A percentile compares a stretch with the other conserved stretches of the same genome.
phyloP scores from a whole-genome alignment of 2,113 vertebrate genomes.

The Grantiella picta region DNA sequence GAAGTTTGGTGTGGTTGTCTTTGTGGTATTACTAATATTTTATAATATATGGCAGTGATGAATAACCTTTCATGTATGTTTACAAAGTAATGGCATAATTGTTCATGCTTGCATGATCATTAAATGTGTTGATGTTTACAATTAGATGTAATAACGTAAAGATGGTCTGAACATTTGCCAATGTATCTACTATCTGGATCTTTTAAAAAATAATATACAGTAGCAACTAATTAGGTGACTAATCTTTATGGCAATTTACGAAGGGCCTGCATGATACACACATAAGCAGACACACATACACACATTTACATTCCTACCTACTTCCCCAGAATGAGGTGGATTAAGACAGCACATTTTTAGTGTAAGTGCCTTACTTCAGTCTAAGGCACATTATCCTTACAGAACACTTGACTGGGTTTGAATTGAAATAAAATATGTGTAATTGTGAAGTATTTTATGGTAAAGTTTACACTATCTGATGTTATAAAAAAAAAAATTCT shows the following conservation, averaged over 20 bases:
- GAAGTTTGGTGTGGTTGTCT: conserved; percentile 1
- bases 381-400: conserved; percentile 24
- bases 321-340: conserved; percentile 16
- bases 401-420: conserved; percentile 51
- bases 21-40: conserved; percentile 14
- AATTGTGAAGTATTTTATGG: conserved; percentile 60
- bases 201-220: conserved; percentile 27
- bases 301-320: background rate
- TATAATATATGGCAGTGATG: background rate
- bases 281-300: background rate
- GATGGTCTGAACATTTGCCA: conserved; percentile 57
- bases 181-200: conserved; percentile 7
- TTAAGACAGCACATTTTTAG: background rate
- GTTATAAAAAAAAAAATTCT: conserved; percentile 53
- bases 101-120: conserved; percentile 53
- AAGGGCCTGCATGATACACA: background rate
- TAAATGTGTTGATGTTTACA: conserved; percentile 53
- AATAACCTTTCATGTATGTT: conserved; percentile 53
- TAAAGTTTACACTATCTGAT: conserved; percentile 65
- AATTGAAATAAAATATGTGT: conserved; percentile 64
- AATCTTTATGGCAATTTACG: background rate
- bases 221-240: conserved; percentile 25
- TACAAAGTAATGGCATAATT: conserved; percentile 45
- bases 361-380: conserved; percentile 28
- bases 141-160: conserved; percentile 50